phyloP scores from a whole-genome alignment of 64 coral and sea anemone genomes.

The Montipora foliosa region DNA sequence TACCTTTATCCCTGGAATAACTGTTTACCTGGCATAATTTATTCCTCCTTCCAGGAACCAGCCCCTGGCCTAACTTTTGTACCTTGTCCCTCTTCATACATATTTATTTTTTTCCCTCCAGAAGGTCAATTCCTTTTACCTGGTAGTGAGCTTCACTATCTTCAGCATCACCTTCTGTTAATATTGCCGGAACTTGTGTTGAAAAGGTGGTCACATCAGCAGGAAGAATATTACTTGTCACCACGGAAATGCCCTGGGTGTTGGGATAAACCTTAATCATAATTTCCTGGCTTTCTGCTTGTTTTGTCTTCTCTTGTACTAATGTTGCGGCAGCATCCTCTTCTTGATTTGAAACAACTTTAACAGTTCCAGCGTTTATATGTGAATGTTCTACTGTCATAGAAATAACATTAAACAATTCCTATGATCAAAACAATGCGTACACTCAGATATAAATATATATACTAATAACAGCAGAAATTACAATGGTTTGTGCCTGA shows the following conservation, averaged over 20 bases:
- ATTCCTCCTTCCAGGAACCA: no score
- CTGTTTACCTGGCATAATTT: no score
- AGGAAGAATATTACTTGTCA: slow-evolving; percentile 64
- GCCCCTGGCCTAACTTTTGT: no score
- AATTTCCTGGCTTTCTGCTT: slow-evolving; percentile 13
- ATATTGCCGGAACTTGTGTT: slow-evolving; percentile 86
- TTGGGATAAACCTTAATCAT: slow-evolving; percentile 78
- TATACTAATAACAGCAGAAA: no score
- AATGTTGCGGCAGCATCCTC: neutral
- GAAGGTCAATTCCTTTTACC: neutral
- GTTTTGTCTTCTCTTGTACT: neutral
- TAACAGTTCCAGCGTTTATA: neutral
- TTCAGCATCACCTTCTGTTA: slow-evolving; percentile 87
- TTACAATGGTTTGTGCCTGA: no score
- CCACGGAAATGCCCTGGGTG: slow-evolving; percentile 72
- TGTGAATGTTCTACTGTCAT: slow-evolving; percentile 8
- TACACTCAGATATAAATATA: no score
- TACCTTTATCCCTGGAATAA: no score
- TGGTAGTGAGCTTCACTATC: slow-evolving; percentile 67
- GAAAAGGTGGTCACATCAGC: slow-evolving; percentile 82
- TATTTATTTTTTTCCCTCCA: no score
- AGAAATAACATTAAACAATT: neutral
- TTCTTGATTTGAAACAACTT: neutral
- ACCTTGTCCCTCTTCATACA: no score
- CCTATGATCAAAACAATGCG: neutral